phyloP scores from a whole-genome alignment of 2,113 vertebrate genomes.

The Anguilla japonica region DNA sequence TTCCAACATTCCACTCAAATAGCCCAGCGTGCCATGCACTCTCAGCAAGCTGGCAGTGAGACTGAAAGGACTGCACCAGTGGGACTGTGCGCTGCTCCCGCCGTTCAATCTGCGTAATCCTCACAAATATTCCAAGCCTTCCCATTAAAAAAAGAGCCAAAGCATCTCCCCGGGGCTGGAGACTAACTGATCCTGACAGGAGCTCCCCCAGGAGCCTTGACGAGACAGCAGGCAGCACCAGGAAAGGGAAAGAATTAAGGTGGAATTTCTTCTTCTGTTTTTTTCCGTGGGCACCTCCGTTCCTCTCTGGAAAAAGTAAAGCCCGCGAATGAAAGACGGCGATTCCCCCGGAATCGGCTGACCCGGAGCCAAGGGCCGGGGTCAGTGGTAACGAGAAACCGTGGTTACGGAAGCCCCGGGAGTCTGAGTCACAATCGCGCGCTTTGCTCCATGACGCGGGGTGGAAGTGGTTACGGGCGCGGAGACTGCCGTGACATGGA shows the following conservation, averaged over 20 bases:
- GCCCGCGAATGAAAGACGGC: conserved; percentile 17
- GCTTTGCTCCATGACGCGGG: conserved; percentile 51
- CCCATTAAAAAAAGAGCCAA: conserved; percentile 42
- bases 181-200: conserved; percentile 44
- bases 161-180: conserved; percentile 45
- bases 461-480: conserved; percentile 71
- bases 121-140: conserved; percentile 47
- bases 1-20: conserved; percentile 28
- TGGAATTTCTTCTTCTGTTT: conserved; percentile 19
- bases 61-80: neutral
- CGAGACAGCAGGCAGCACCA: conserved; percentile 25
- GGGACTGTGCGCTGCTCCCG: conserved; percentile 32
- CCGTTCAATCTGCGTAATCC: conserved; percentile 51
- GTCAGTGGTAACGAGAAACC: conserved; percentile 47
- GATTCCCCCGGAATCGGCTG: conserved; percentile 34
- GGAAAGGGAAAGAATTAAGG: conserved; percentile 11
- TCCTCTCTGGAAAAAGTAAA: conserved; percentile 23
- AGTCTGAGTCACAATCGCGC: conserved; percentile 57
- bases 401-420: conserved; percentile 47
- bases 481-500: conserved; percentile 68
- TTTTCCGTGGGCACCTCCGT: conserved; percentile 29
- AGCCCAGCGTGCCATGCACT: conserved; percentile 20
- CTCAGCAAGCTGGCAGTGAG: conserved; percentile 22
- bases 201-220: conserved; percentile 23
- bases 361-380: conserved; percentile 43